Base-by-base conservation (phyloP, 2,888 invertebrate genomes). In the Cryptocheilus praepositus region DNA sequence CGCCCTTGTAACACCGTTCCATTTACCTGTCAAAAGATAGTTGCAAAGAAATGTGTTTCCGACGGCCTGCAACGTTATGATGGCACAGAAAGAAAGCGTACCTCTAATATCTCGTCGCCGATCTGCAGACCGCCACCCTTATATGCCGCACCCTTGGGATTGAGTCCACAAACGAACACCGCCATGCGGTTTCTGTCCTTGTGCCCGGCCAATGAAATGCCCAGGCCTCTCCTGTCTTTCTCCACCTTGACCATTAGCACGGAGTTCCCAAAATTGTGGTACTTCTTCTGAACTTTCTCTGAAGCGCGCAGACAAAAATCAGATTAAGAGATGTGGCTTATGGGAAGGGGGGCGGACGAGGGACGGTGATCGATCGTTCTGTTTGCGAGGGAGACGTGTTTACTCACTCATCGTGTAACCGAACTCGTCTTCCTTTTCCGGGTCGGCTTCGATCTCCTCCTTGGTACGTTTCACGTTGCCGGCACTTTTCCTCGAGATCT, bases 71-170 rank as follows among this genome's bases (percentile, higher is more conserved):
- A 36, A 11, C 25, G 36, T 4, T 7, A 11, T 7, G 36, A 51
- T 25, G 25, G 5, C 2, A 15, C 5, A n/a, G 15, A 22, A 3
- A 36, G 18, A 22, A 55, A 25, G 64, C 54, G 36, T 80, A 97
- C 97, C 93, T 98, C 98, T 45, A 98, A 90, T 75, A 99, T 94
- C 89, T 99, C 98, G 88, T 99, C 99, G 0, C 98, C 98, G 18
- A 98, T 93, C 86, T 93, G 92, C 44, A 99, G 92, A 7, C 94
- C 93, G 5, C 93, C 93, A 4, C 93, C 91, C 79, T 92, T 92
- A 71, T 91, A 93, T 2, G 96, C 95, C 0, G 94, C 91, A 15
- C 98, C 98, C 2, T 93, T 94, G 0, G 97, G 96, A 89, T 98
- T 95, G 61, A 99, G 91, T n/a, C 98, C 98, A 80, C 97, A 98